Evolutionary conservation across 2,888 invertebrate species (phyloP), one percentile per base, ranked within the genome.

Genomic region (Drosophila mulleri): DNA sequence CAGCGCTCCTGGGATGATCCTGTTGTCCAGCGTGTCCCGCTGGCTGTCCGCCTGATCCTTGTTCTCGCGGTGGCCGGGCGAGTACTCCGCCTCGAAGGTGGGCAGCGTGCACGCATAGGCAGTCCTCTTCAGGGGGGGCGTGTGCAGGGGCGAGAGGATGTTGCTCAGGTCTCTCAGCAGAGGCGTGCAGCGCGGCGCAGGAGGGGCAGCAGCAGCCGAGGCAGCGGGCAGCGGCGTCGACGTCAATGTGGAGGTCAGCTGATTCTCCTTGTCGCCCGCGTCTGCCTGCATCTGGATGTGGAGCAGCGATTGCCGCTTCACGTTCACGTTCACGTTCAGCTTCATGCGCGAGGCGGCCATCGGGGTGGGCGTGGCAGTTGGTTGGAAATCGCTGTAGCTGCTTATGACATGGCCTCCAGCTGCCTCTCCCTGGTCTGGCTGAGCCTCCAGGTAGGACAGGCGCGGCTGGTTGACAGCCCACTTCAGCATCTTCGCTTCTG

Each of bases 31-130:
- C 18, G 32, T 12, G 50, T 35, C 18, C 8, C 14, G 12, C 50
- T 35, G 23, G 42, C 18, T 52, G 41, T 16, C n/a, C 32, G 48
- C 45, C 14, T 20, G 16, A 0, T 12, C 14, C 57, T 44, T 23
- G 44, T 57, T 57, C 23, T 74, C 70, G 47, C 91, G 26, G n/a
- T 39, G 54, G 26, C 54, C 39, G 26, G 54, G 57, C 92, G 92
- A 65, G 92, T 91, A 93, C 74, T 93, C 93, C 26, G 92, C 90
- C 82, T 93, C 93, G 64, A 92, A 92, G 48, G 91, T 92, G 58
- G 92, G 92, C 67, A 54, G 65, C 6, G 92, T 92, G 58, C 88
- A 88, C 44, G 92, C 91, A 29, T 89, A 91, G 18, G 81, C 86
- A 0, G 79, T 4, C 18, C 29, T 39, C 14, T 23, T 56, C 9